Percentiles rank a stretch among this genome's conserved stretches.
Conservation (phyloP, 2,113 vertebrate genomes). For the Acrocephalus kingi region DNA sequence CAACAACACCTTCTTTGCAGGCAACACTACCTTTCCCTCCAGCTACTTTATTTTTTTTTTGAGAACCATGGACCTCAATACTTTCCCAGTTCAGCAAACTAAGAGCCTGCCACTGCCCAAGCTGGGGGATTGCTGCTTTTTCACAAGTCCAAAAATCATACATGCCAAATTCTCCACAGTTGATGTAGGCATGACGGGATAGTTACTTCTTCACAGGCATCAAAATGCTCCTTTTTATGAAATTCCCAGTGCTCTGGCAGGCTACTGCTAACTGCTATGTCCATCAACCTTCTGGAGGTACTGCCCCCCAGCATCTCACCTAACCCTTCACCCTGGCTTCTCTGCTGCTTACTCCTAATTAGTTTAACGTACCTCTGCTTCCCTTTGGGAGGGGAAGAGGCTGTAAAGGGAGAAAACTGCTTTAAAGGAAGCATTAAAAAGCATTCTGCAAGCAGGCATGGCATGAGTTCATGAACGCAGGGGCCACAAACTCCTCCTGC, state of each 20-base stretch:
- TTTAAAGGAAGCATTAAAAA: slow-evolving; percentile 32
- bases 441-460: neutral
- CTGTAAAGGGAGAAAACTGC: neutral
- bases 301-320: neutral
- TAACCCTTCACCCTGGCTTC: neutral
- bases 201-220: neutral
- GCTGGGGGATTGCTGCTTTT: neutral
- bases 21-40: neutral
- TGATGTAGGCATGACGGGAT: fast-evolving
- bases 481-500: fast-evolving
- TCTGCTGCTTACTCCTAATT: neutral
- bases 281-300: neutral
- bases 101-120: neutral
- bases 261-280: neutral
- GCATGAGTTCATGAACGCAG: neutral
- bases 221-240: neutral
- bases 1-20: neutral
- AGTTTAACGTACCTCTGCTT: neutral
- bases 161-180: neutral
- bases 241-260: neutral
- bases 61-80: neutral
- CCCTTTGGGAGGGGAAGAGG: neutral
- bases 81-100: neutral
- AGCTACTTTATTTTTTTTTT: neutral
- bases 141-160: neutral